Evolutionary conservation across 2,113 vertebrate species (phyloP), one percentile per base, ranked within the genome.

Genomic region (Sinocyclocheilus maitianheensis): DNA sequence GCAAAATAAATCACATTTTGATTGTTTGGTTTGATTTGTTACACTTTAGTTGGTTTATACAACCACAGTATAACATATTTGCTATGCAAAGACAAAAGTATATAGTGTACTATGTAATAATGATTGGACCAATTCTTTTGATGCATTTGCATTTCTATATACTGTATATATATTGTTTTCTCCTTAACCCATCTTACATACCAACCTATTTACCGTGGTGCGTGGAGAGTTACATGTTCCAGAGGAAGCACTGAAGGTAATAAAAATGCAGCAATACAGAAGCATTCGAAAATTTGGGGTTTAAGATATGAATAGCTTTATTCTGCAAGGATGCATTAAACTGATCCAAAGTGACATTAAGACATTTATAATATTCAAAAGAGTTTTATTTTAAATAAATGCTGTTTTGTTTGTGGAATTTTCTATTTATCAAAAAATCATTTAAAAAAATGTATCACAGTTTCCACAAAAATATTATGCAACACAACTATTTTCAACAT

Each of bases 211-310:
- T 91, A 98, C 96, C 79, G 98, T n/a, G n/a, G 95, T 97, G 4
- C 95, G 96, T 81, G 97, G 97, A 86, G 97, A 99, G 93, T 94
- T 99, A 93, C 97, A 96, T 60, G 97, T 99, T 62, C 98, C 98
- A 0, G 98, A 99, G 94, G 98, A 99, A 93, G 98, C 98, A 22
- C 95, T 99, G 81, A 98, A 98, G 97, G 98, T 99, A 94, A 91
- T 80, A 24, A 2, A 4, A 63, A 74, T 9, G 78, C 71, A 22
- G 6, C 60, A 22, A 18, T 48, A 4, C 1, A 77, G 0, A 26
- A 26, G 22, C 1, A 1, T 16, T 76, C 24, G 51, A 51, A 16
- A 40, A 48, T 24, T n/a, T 5, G 5, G 12, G 43, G 12, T 48
- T n/a, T 11, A 10, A 34, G 26, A 74, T n/a, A 75, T 4, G 0